phyloP scores from a whole-genome alignment of 2,797 vertebrate genomes.

The Scolopax bukidnonensis region DNA sequence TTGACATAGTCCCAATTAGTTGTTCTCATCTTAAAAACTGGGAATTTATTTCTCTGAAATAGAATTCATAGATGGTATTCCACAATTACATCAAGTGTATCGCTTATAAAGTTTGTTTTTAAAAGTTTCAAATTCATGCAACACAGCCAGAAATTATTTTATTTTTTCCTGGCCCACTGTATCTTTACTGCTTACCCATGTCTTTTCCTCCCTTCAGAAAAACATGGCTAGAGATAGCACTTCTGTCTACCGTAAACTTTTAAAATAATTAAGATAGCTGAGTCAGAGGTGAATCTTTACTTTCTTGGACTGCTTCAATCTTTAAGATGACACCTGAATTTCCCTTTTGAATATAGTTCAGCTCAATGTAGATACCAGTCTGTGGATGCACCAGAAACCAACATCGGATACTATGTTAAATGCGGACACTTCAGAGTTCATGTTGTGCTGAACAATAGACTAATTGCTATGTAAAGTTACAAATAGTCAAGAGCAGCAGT shows the following conservation, averaged over 20 bases:
- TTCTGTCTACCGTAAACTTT: neutral
- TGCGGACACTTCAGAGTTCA: neutral
- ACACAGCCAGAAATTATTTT: neutral
- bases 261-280: neutral
- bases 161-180: neutral
- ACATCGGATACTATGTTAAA: neutral
- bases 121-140: neutral
- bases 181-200: neutral
- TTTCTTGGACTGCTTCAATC: neutral
- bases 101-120: neutral
- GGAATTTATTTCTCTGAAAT: neutral
- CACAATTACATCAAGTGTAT: neutral
- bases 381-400: neutral
- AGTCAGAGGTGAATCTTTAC: neutral
- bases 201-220: neutral
- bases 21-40: neutral
- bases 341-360: neutral
- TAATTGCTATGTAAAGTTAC: neutral
- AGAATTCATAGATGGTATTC: neutral
- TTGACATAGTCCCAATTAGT: neutral
- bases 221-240: neutral
- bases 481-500: neutral
- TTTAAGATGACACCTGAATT: neutral
- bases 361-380: neutral
- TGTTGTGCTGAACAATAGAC: accelerated